A percentile compares a stretch with the other conserved stretches of the same genome.
Conservation (phyloP, 1,140 invertebrate genomes). For the Sipha flava region DNA sequence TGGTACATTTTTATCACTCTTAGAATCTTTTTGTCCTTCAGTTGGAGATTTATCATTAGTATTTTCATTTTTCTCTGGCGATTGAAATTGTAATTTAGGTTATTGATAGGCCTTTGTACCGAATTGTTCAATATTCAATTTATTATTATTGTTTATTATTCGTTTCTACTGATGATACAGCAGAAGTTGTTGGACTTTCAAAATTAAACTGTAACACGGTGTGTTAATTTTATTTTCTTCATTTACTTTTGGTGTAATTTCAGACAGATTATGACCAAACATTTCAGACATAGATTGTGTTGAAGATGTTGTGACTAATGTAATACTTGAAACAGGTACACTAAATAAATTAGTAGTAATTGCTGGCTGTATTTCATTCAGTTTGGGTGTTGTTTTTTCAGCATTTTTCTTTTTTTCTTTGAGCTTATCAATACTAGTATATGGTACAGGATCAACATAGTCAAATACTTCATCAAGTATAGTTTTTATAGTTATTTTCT, state of each 20-base stretch:
- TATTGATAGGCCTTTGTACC: background rate
- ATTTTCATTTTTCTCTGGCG: background rate
- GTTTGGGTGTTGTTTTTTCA: background rate
- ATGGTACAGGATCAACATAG: background rate
- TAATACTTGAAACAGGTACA: background rate
- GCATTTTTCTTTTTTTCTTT: conserved; percentile 7
- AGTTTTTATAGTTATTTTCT: conserved; percentile 1
- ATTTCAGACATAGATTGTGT: background rate
- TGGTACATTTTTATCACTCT: background rate
- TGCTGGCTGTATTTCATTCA: background rate
- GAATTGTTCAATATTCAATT: background rate
- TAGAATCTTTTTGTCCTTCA: background rate
- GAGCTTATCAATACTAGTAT: background rate
- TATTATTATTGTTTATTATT: background rate
- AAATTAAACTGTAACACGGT: background rate
- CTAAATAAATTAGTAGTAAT: background rate
- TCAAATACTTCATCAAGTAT: conserved; percentile 19
- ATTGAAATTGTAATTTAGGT: background rate
- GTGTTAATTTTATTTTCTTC: background rate
- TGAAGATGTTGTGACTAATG: background rate
- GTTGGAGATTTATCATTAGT: background rate
- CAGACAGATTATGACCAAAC: background rate
- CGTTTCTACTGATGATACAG: background rate
- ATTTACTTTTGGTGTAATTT: background rate
- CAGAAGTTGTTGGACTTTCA: background rate